Percentiles rank a stretch among this genome's conserved stretches.
Conservation (phyloP, 2,113 vertebrate genomes). For the Petroica traversi region DNA sequence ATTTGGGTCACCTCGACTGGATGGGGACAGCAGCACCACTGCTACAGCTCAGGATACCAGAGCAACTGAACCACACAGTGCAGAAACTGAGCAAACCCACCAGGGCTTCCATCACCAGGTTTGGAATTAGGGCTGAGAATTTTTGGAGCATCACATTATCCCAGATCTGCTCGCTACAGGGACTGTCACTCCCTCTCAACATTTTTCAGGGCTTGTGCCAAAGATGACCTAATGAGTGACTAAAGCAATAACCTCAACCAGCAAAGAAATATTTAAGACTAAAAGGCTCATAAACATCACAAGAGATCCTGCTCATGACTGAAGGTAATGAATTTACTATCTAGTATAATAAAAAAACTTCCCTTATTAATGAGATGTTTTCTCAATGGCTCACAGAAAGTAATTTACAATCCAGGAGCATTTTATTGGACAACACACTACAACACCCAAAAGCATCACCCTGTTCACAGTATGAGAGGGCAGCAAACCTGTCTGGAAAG, state of each 20-base stretch:
- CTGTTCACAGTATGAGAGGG: neutral
- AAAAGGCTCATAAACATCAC: neutral
- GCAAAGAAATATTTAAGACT: neutral
- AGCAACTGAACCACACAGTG: fast-evolving
- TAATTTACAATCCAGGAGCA: neutral
- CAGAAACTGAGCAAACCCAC: neutral
- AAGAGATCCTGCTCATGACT: neutral
- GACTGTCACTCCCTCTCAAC: neutral
- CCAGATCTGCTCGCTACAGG: neutral
- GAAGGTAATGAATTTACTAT: neutral
- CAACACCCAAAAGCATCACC: neutral
- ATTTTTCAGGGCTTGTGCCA: neutral
- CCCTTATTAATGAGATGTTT: neutral
- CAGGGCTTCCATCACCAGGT: neutral
- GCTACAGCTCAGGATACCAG: neutral
- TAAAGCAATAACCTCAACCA: neutral
- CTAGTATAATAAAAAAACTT: neutral
- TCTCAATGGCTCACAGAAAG: neutral
- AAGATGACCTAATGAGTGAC: neutral
- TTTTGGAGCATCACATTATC: neutral
- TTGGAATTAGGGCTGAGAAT: neutral
- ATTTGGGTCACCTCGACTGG: neutral
- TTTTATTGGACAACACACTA: neutral
- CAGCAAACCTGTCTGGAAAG: neutral
- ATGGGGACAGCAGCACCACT: neutral